Evolutionary conservation across 1,140 invertebrate genomes (phyloP).

Genomic region (Drosophila triauraria): DNA sequence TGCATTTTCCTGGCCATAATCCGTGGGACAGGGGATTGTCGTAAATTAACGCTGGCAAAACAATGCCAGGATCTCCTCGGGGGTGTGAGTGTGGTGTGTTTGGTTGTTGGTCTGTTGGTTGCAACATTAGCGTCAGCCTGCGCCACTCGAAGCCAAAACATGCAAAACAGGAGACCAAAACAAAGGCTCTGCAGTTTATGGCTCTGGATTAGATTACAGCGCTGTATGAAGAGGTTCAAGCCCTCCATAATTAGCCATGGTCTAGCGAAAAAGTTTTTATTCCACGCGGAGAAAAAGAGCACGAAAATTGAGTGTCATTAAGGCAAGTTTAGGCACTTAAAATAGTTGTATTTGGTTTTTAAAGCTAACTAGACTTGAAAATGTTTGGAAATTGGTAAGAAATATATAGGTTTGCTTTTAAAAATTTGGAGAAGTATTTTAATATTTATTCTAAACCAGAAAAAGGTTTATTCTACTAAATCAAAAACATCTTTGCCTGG

Average conservation of each 20-base stretch:
- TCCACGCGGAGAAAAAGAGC: background rate
- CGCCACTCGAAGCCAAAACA: slow-evolving; percentile 57
- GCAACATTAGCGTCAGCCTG: slow-evolving; percentile 67
- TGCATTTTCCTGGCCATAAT: slow-evolving; percentile 66
- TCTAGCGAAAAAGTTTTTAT: slow-evolving; percentile 25
- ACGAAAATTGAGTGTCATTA: slow-evolving; percentile 1
- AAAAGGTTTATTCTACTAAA: too few species aligned
- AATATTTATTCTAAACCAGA: too few species aligned
- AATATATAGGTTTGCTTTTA: background rate
- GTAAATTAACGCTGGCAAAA: slow-evolving; percentile 73
- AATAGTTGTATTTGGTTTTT: background rate
- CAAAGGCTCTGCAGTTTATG: slow-evolving; percentile 77
- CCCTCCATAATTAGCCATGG: slow-evolving; percentile 49
- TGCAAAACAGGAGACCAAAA: slow-evolving; percentile 66
- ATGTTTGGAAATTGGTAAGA: background rate
- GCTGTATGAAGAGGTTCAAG: slow-evolving; percentile 35
- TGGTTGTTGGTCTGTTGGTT: slow-evolving; percentile 32
- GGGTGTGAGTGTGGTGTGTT: slow-evolving; percentile 21
- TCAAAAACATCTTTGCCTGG: background rate
- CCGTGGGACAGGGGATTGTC: slow-evolving; percentile 70
- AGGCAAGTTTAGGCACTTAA: background rate
- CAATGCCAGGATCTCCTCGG: slow-evolving; percentile 20
- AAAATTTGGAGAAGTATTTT: background rate
- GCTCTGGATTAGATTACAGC: slow-evolving; percentile 58
- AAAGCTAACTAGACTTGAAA: background rate